phyloP scores from a whole-genome alignment of 2,888 invertebrate genomes.

The Rosalia funebris region DNA sequence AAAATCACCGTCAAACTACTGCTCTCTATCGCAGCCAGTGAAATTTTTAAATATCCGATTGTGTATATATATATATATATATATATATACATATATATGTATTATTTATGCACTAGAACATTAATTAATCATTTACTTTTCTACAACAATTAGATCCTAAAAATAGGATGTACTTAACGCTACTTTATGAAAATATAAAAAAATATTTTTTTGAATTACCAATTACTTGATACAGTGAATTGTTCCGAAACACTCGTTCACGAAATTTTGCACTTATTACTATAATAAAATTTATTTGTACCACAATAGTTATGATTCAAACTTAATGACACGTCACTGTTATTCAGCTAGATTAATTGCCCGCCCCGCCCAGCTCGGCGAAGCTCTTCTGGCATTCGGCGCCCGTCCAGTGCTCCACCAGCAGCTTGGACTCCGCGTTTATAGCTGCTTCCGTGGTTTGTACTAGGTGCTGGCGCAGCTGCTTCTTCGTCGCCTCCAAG shows the following conservation, averaged over 20 bases:
- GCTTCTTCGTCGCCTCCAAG: conserved; percentile 70
- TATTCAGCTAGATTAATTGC: conserved; percentile 6
- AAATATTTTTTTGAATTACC: conserved; percentile 39
- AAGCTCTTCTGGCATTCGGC: conserved; percentile 73
- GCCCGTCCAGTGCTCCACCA: conserved; percentile 80
- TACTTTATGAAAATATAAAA: conserved; percentile 53
- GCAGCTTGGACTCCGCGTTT: conserved; percentile 74
- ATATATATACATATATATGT: conserved; percentile 23
- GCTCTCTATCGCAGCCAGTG: conserved; percentile 37
- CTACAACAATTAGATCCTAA: conserved; percentile 39
- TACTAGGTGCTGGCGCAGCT: conserved; percentile 69
- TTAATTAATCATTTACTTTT: conserved; percentile 31
- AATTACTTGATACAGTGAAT: conserved; percentile 17
- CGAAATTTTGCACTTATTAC: conserved; percentile 36
- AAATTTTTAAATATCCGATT: conserved; percentile 28
- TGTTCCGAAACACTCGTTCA: conserved; percentile 19
- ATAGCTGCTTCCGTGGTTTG: conserved; percentile 70
- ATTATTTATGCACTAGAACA: conserved; percentile 24
- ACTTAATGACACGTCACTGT: conserved; percentile 16
- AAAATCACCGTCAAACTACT: conserved; percentile 33
- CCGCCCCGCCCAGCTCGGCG: conserved; percentile 11
- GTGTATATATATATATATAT: background rate
- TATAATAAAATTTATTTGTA: conserved; percentile 45
- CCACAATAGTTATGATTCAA: conserved; percentile 38
- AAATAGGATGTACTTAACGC: conserved; percentile 38